Conservation (phyloP, 2,797 vertebrate genomes). For the Lateolabrax maculatus region DNA sequence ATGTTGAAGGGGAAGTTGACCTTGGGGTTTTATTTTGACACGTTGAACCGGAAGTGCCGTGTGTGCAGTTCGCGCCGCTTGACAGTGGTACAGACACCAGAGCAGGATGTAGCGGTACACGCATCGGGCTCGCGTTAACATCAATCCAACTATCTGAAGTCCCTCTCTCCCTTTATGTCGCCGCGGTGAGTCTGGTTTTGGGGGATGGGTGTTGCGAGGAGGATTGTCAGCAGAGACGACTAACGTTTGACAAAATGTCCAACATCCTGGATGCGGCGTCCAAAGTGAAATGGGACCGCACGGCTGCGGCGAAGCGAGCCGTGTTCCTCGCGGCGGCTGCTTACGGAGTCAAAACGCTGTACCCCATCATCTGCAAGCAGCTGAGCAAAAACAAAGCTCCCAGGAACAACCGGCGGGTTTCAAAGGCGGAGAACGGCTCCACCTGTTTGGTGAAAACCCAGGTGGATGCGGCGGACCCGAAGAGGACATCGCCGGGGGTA, state of each 20-base stretch:
- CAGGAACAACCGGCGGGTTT: conserved; percentile 4
- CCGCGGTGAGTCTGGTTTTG: conserved; percentile 31
- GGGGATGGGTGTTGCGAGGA: conserved; percentile 70
- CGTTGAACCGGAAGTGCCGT: conserved; percentile 10
- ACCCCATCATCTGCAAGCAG: conserved; percentile 88
- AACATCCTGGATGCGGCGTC: conserved; percentile 88
- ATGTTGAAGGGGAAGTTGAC: accelerated
- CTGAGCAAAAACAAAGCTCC: conserved; percentile 62
- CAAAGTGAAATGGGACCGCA: conserved; percentile 87
- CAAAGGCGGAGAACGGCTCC: conserved; percentile 75
- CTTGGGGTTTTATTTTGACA: conserved; percentile 57
- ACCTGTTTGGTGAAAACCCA: conserved; percentile 53
- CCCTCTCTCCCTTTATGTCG: conserved; percentile 14
- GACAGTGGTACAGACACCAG: not conserved
- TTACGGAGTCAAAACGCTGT: conserved; percentile 90
- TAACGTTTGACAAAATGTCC: conserved; percentile 84
- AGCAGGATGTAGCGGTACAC: conserved; percentile 79
- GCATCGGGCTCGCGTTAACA: conserved; percentile 36
- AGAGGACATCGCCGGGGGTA: conserved; percentile 86
- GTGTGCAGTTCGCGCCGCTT: accelerated
- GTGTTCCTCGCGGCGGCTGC: conserved; percentile 91
- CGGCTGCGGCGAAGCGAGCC: conserved; percentile 88
- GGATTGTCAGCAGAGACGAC: conserved; percentile 43
- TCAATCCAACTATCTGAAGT: conserved; percentile 35
- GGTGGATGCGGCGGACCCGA: conserved; percentile 25